Conservation (phyloP, 2,888 invertebrate species). For the Drosophila robusta region DNA sequence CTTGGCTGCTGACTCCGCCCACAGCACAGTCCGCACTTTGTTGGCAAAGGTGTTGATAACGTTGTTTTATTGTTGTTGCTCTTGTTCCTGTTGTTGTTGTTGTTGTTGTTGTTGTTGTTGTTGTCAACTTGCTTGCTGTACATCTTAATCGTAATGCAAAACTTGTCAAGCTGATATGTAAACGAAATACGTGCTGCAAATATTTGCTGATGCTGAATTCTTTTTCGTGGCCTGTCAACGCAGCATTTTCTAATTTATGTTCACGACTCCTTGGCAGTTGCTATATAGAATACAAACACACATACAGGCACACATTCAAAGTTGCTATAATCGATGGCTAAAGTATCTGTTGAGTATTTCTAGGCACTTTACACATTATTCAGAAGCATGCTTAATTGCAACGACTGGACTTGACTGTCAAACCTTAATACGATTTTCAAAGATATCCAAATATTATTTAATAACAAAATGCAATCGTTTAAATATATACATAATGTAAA, state of each 20-base stretch:
- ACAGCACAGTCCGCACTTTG: slow-evolving; percentile 32
- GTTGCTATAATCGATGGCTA: slow-evolving; percentile 5
- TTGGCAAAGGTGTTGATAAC: slow-evolving; percentile 75
- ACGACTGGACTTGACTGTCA: too few species aligned
- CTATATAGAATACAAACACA: background rate
- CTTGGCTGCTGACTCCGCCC: slow-evolving; percentile 36
- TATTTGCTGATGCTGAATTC: slow-evolving; percentile 73
- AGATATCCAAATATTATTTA: too few species aligned
- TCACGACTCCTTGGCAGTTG: slow-evolving; percentile 31
- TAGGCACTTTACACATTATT: background rate
- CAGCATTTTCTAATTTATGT: slow-evolving; percentile 72
- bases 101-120: slow-evolving; percentile 25
- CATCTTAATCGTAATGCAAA: slow-evolving; percentile 81
- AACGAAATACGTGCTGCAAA: slow-evolving; percentile 78
- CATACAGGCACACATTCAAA: background rate
- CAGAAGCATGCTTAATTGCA: background rate
- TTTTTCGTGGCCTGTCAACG: slow-evolving; percentile 54
- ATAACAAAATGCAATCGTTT: background rate
- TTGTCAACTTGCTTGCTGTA: slow-evolving; percentile 56
- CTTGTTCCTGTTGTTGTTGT: too few species aligned
- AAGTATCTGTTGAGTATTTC: background rate
- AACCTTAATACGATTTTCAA: too few species aligned
- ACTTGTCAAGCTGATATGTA: slow-evolving; percentile 79
- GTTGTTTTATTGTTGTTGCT: slow-evolving; percentile 59
- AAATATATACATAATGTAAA: too few species aligned